These are phyloP conservation scores for Cacatua alba DNA, from an alignment of 2,113 vertebrate species.

Conservation along the genomic window DNA sequence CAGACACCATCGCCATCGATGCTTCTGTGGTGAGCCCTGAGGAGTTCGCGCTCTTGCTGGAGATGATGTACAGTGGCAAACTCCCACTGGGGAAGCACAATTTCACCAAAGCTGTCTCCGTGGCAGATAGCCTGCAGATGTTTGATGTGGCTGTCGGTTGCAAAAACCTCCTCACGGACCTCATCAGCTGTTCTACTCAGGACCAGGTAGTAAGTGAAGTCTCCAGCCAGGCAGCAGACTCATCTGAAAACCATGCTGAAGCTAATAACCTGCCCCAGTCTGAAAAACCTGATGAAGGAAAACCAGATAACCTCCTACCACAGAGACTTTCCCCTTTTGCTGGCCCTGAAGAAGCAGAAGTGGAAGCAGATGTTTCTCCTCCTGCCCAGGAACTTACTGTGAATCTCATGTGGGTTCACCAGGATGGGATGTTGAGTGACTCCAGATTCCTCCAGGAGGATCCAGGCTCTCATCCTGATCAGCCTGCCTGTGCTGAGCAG, in stretches of 20 bases:
- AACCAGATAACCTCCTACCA: background rate
- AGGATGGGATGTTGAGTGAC: accelerated
- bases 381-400: background rate
- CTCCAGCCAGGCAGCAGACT: background rate
- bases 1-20: slow-evolving; percentile 85
- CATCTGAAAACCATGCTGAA: background rate
- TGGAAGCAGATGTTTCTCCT: background rate
- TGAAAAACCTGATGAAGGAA: background rate
- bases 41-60: slow-evolving; percentile 86
- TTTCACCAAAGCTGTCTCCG: slow-evolving; percentile 80
- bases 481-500: background rate
- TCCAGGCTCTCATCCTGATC: background rate
- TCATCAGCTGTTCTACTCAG: slow-evolving; percentile 72
- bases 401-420: background rate
- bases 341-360: background rate
- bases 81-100: slow-evolving; percentile 87
- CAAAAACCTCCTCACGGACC: slow-evolving; percentile 83
- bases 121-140: slow-evolving; percentile 91
- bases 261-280: background rate
- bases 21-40: slow-evolving; percentile 82
- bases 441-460: background rate
- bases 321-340: background rate
- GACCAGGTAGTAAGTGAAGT: slow-evolving; percentile 30
- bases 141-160: slow-evolving; percentile 89
- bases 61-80: slow-evolving; percentile 87